Conservation (phyloP, 2,797 vertebrate genomes). For the Salarias fasciatus region DNA sequence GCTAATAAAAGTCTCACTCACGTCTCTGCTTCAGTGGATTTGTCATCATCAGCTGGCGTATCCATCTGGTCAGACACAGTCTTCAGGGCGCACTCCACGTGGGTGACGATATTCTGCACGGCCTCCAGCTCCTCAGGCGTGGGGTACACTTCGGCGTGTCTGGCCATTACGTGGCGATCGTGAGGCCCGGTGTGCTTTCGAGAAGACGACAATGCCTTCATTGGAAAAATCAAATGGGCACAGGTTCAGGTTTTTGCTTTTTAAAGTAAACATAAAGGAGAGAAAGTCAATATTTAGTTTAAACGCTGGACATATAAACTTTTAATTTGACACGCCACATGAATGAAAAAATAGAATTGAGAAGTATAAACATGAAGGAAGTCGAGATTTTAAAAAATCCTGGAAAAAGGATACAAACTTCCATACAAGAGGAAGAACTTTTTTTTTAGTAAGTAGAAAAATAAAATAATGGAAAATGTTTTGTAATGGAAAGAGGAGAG, state of each 20-base stretch:
- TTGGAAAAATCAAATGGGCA: not conserved
- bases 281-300: no score
- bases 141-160: conserved; percentile 93
- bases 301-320: no score
- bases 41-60: conserved; percentile 80
- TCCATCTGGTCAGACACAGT: conserved; percentile 91
- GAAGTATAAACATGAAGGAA: no score
- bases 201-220: conserved; percentile 48
- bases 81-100: conserved; percentile 92
- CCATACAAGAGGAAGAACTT: conserved; percentile 1
- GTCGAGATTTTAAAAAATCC: not conserved
- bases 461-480: conserved; percentile 15
- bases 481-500: not conserved
- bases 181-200: conserved; percentile 87
- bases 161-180: conserved; percentile 93
- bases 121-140: conserved; percentile 91
- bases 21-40: conserved; percentile 61
- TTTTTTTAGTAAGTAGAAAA: conserved; percentile 18
- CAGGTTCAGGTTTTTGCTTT: not conserved
- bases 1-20: conserved; percentile 36
- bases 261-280: no score
- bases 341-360: no score
- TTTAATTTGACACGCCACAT: no score
- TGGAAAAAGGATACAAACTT: conserved; percentile 18
- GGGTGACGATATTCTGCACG: conserved; percentile 92